phyloP scores from a whole-genome alignment of 1,140 invertebrate genomes.

The Pemphigus obesinymphae region DNA sequence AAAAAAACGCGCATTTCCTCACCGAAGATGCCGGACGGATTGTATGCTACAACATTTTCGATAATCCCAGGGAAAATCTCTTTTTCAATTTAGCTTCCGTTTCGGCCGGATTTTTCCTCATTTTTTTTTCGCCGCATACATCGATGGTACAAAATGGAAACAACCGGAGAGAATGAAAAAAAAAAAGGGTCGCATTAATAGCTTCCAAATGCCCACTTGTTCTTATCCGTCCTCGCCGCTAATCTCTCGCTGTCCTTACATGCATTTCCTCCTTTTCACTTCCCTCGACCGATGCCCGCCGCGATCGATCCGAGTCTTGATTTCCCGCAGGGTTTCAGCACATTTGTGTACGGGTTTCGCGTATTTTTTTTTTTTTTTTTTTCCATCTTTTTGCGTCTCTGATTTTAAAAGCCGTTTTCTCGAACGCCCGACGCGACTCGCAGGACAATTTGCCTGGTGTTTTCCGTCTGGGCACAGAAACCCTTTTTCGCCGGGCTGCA shows the following conservation, averaged over 20 bases:
- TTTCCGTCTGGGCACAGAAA: not conserved
- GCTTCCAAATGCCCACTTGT: constrained; percentile 25
- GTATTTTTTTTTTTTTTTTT: no score
- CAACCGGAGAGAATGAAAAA: not conserved
- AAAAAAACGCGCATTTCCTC: not conserved
- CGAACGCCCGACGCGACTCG: not conserved
- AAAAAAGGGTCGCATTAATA: constrained; percentile 25
- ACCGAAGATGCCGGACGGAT: not conserved
- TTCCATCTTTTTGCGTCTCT: not conserved
- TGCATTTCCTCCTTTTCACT: not conserved
- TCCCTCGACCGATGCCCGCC: not conserved
- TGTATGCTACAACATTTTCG: not conserved
- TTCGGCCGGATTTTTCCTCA: not conserved
- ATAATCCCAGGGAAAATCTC: not conserved
- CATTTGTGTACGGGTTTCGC: not conserved
- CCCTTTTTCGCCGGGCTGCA: not conserved
- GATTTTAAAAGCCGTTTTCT: constrained; percentile 34
- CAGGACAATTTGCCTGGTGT: not conserved
- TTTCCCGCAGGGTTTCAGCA: constrained; percentile 17
- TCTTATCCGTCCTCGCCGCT: not conserved
- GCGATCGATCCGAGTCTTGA: constrained; percentile 2
- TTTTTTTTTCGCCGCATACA: not conserved
- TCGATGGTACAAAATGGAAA: not conserved
- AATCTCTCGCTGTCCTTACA: constrained; percentile 21
- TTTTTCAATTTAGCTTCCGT: constrained; percentile 18